Base-by-base conservation (phyloP, 2,113 vertebrate species). In the Capricornis sumatraensis region DNA sequence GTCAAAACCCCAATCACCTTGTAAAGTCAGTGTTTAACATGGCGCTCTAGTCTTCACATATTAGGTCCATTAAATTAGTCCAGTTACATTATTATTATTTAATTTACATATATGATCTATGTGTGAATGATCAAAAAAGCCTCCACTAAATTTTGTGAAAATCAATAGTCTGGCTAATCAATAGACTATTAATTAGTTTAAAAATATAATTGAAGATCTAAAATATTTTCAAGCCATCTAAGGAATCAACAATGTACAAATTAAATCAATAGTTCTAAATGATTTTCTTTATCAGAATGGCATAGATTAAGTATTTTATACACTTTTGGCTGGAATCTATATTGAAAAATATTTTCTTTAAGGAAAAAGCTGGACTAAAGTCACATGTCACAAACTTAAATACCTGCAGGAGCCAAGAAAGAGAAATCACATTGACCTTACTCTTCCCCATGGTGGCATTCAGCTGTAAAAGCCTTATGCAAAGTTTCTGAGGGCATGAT, bases 351-450 rank as follows among this genome's bases (percentile, higher is more conserved):
- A 36, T 45, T 52, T 53, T 79, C 23, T 57, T 55, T 60, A 79
- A 91, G 21, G 21, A 71, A 89, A 33, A 57, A 88, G 9, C 6
- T 79, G 19, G 14, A 47, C 13, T 64, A 58, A 55, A 89, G 47
- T 94, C 40, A 87, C 4, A 33, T 71, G 10, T 94, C 33, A 93
- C 33, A 93, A 89, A 91, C 36, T 93, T 43, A 57, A 89, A 87
- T 82, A 47, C 11, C 19, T 79, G 33, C 3, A 89, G 86, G 10
- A 55, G 4, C 7, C 78, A 71, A 45, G 43, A 93, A 74, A 3
- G 2, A 27, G 60, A 88, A 85, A 76, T 74, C 21, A 36, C 28
- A 40, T 12, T 15, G 64, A 57, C 11, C 25, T 82, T 88, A 57
- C 28, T 88, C 53, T 95, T 87, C 96, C 19, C 23, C 30, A 17